These are phyloP conservation scores for Caligus rogercresseyi DNA, from an alignment of 1,140 invertebrate species.

Conservation along the genomic window DNA sequence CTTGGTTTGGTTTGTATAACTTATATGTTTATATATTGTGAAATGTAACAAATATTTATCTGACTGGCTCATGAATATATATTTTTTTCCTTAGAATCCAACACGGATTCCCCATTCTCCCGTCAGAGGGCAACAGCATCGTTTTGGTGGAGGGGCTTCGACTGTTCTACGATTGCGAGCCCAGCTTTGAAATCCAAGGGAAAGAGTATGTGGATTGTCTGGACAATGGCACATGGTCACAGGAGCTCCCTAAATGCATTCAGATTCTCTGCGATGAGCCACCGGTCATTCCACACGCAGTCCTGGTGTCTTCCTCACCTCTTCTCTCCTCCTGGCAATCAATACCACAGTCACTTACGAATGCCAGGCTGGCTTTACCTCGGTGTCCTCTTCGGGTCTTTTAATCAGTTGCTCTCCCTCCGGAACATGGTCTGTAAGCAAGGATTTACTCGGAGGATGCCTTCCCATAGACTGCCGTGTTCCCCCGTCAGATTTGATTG, in stretches of 20 bases:
- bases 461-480: not conserved
- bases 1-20: not conserved
- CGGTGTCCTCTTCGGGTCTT: not conserved
- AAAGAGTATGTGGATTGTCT: slow-evolving; percentile 24
- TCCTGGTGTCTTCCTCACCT: too few species aligned
- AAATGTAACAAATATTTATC: too few species aligned
- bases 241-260: slow-evolving; percentile 26
- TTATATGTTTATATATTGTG: not conserved
- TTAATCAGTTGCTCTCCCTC: not conserved
- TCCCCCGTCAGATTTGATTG: not conserved
- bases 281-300: slow-evolving; percentile 13
- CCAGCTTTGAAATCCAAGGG: not conserved
- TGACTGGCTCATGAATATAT: not conserved
- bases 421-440: not conserved
- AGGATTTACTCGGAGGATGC: not conserved
- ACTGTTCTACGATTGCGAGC: not conserved
- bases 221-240: slow-evolving; percentile 27
- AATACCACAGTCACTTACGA: not conserved
- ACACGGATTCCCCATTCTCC: not conserved
- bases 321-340: not conserved
- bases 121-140: not conserved
- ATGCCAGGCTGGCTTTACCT: not conserved
- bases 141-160: not conserved
- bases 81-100: not conserved
- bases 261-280: slow-evolving; percentile 25